Evolutionary conservation across 2,888 invertebrate genomes (phyloP), one percentile per base, ranked within the genome.

Genomic region (Drosophila lutescens): DNA sequence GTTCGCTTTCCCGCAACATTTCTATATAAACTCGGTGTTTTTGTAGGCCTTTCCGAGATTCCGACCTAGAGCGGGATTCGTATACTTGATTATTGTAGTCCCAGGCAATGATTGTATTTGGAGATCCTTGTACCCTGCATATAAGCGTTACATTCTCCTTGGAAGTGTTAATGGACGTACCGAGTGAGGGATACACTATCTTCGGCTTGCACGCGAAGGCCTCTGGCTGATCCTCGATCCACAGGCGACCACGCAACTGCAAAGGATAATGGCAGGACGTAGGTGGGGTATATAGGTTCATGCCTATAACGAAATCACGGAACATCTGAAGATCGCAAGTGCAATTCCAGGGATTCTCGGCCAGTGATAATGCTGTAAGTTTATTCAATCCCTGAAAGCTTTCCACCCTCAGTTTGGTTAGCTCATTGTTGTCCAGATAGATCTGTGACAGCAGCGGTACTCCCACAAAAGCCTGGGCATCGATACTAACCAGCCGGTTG

Each of bases 271-370:
- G 93, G 88, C 97, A 96, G 13, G 94, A 93, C 41, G 96, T 96
- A 1, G 95, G 95, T n/a, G 95, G 93, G 0, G 96, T 95, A 86
- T 96, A 95, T 15, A 97, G 93, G 79, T 96, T 96, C 68, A 94
- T 94, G 57, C 94, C 94, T 12, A 95, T 94, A 8, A 95, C 94
- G 94, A 96, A 96, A 85, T 96, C 95, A 59, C 97, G 94, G 78
- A 98, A 96, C 12, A 94, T 93, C 86, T 96, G 95, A 55, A 98
- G 92, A 76, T 95, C 94, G 86, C 98, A 98, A 89, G 97, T 96
- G 90, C 98, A 98, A 67, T 95, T 94, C 98, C 97, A 98, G 0
- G 96, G 96, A 91, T 98, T 98, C 74, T 95, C 95, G 75, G 95
- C 95, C 0, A 98, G 93, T 67, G 95, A 95, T 50, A 98, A 93